Evolutionary conservation across 2,797 vertebrate species (phyloP), one percentile per base, ranked within the genome.

Genomic region (Anguilla obscura): DNA sequence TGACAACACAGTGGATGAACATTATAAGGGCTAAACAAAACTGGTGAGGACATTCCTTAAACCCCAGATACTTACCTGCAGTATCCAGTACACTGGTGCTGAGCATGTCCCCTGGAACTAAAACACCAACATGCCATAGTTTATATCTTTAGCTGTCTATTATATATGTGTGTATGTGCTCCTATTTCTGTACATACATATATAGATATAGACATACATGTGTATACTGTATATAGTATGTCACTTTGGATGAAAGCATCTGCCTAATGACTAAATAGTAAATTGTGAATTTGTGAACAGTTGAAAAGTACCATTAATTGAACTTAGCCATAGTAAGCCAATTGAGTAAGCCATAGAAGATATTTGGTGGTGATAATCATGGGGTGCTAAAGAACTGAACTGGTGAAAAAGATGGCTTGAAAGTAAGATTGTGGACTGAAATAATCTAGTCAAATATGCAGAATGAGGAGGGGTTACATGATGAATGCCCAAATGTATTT

Each of bases 41-140:
- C 33, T 33, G 21, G 83, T 18, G 50, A 45, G 52, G 50, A 76
- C n/a, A 85, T 76, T 66, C 40, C 36, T 85, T 33, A 82, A 16
- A 66, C 21, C 27, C 33, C 58, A 10, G 40, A 88, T 86, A 89
- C 91, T 27, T 88, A 92, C 91, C 92, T 79, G 87, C n/a, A 56
- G 90, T 82, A 82, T 84, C 90, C 58, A 90, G 88, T 54, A 85
- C 36, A 30, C 79, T 88, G 21, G 90, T 88, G 16, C 90, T 91
- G 85, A 88, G 86, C 56, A 88, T 40, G 5, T 86, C 86, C 7
- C 30, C 63, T 45, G 66, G 24, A 74, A 54, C 89, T 90, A 76
- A 52, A 89, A 80, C 58, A 63, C 4, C 48, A 74, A 82, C 50
- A 63, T 82, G 33, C 40, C 45, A 48, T 48, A 40, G 5, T 14